Evolutionary conservation across 2,113 vertebrate species (phyloP).

Genomic region (Procavia capensis): DNA sequence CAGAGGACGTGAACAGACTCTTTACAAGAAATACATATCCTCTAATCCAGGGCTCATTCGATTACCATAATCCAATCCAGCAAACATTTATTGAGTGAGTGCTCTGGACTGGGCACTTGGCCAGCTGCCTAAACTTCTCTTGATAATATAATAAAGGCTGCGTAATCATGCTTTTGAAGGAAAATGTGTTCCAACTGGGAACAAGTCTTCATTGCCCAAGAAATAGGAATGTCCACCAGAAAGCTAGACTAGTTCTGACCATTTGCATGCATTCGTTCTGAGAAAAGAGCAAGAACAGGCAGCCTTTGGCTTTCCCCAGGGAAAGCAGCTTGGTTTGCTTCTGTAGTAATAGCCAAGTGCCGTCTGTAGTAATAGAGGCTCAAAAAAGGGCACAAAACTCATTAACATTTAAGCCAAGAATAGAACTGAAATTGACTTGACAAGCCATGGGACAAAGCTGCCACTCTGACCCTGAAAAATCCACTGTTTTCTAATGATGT

Average conservation of each 20-base stretch:
- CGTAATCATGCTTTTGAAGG: neutral
- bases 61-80: conserved; percentile 65
- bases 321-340: neutral
- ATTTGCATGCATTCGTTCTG: neutral
- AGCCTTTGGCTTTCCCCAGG: neutral
- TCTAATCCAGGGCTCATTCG: conserved; percentile 33
- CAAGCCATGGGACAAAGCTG: conserved; percentile 34
- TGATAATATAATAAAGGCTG: neutral
- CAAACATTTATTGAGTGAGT: conserved; percentile 65
- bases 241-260: neutral
- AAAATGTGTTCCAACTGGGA: neutral
- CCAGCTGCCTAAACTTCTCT: conserved; percentile 18
- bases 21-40: conserved; percentile 51
- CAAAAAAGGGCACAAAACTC: neutral
- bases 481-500: neutral
- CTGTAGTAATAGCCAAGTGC: neutral
- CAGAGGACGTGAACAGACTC: neutral
- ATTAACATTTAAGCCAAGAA: neutral
- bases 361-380: neutral
- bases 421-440: neutral
- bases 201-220: neutral
- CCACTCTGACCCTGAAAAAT: neutral
- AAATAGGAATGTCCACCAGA: neutral
- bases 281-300: neutral
- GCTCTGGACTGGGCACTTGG: neutral